Evolutionary conservation across 2,888 invertebrate species (phyloP), one percentile per base, ranked within the genome.

Genomic region (Pseudoips prasinana): DNA sequence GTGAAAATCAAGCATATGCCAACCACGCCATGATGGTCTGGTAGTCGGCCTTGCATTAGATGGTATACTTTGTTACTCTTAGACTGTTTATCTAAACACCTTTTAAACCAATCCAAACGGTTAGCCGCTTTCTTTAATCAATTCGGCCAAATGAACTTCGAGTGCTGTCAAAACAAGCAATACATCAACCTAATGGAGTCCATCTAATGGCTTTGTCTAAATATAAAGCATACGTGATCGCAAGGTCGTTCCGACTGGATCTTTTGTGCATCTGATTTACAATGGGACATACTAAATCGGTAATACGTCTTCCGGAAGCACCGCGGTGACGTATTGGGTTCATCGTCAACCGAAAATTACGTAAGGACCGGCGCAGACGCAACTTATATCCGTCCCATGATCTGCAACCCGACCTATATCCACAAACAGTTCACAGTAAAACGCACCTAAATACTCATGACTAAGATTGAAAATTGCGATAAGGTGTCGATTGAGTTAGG

Each of bases 281-380:
- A 71, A 73, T 65, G 62, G 58, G 45, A 53, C 64, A 55, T 57
- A 63, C 64, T 62, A 41, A 64, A 71, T 66, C 51, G 52, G 58
- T 62, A 64, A 73, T 83, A 73, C 60, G 66, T 82, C 78, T 75
- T 81, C 71, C 85, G 87, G 87, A 85, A 86, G 75, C 70, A 60
- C 54, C 57, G 46, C 44, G 27, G 73, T 86, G 87, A 86, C 84
- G 86, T 86, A 78, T 84, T 69, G 76, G 79, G 86, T 79, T 80
- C 84, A 77, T 72, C 83, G 79, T 79, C 79, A 74, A 76, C 82
- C 64, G 56, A 73, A 73, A 72, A 70, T 87, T 86, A 81, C 85
- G 85, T 83, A 87, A 88, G 75, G 70, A 71, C 64, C 73, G 64
- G 66, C 73, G 73, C 74, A 83, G 83, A 83, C 83, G 78, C 75